A percentile compares a stretch with the other conserved stretches of the same genome.
Evolutionary conservation across 2,113 vertebrate species (phyloP).

Genomic region (Ochotona princeps): DNA sequence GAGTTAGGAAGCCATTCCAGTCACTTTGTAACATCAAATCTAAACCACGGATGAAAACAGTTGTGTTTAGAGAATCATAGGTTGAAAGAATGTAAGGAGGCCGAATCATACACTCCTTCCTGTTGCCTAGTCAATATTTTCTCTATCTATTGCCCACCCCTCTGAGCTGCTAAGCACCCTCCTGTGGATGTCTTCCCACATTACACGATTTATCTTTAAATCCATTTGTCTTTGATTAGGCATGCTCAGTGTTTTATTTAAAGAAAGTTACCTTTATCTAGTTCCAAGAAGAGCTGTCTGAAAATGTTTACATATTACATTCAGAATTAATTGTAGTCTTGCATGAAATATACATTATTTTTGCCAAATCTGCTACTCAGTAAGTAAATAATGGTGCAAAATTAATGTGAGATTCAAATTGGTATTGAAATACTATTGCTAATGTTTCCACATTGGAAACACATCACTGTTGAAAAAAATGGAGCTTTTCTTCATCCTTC

Average conservation of each 20-base stretch:
- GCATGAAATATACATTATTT: background rate
- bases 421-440: slow-evolving; percentile 26
- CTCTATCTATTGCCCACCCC: background rate
- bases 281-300: background rate
- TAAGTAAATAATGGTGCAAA: slow-evolving; percentile 31
- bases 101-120: background rate
- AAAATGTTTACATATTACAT: background rate
- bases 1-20: background rate
- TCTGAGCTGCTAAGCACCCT: background rate
- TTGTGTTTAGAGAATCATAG: background rate
- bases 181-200: background rate
- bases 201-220: background rate
- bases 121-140: background rate
- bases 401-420: slow-evolving; percentile 10
- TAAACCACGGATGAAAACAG: background rate
- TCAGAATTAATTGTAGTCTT: background rate
- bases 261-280: background rate
- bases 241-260: background rate
- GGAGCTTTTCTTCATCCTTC: slow-evolving; percentile 4
- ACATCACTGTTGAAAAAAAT: background rate
- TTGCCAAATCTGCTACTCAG: background rate
- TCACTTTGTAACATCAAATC: background rate
- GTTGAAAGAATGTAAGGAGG: background rate
- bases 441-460: background rate
- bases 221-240: background rate